Evolutionary conservation across 53 echinoderm and acorn worm species (phyloP).

Genomic region (Crossaster papposus): DNA sequence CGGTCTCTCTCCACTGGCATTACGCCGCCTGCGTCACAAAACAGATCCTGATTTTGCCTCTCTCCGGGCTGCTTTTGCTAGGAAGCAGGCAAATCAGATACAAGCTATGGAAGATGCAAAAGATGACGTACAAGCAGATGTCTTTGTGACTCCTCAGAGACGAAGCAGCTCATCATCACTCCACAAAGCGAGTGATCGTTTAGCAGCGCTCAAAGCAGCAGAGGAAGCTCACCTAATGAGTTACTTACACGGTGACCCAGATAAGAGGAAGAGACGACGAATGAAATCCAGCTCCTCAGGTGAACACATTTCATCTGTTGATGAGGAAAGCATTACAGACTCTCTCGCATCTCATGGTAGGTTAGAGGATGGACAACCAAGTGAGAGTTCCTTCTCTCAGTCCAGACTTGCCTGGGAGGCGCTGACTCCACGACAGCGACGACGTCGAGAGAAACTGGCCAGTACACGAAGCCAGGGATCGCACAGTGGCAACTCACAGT

Average conservation of each 20-base stretch:
- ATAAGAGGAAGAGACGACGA: conserved; percentile 65
- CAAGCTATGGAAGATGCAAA: conserved; percentile 35
- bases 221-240: conserved; percentile 56
- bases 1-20: conserved; percentile 33
- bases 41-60: conserved; percentile 81
- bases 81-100: conserved; percentile 50
- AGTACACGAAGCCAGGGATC: conserved; percentile 45
- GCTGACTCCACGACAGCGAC: conserved; percentile 85
- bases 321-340: conserved; percentile 87
- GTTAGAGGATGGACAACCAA: conserved; percentile 55
- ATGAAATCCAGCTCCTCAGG: conserved; percentile 76
- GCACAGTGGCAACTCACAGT: neutral
- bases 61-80: conserved; percentile 61
- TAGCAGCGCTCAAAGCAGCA: conserved; percentile 28
- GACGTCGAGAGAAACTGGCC: conserved; percentile 85
- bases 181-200: conserved; percentile 55
- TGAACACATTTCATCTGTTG: conserved; percentile 72
- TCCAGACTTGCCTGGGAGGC: conserved; percentile 91
- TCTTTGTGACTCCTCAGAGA: conserved; percentile 39
- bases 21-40: conserved; percentile 69
- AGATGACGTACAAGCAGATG: conserved; percentile 49
- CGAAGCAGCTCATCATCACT: conserved; percentile 75
- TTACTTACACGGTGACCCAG: conserved; percentile 49
- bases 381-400: conserved; percentile 56
- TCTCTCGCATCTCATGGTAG: conserved; percentile 74